Conservation (phyloP, 2,888 invertebrate genomes). For the Epinotia brunnichana region DNA sequence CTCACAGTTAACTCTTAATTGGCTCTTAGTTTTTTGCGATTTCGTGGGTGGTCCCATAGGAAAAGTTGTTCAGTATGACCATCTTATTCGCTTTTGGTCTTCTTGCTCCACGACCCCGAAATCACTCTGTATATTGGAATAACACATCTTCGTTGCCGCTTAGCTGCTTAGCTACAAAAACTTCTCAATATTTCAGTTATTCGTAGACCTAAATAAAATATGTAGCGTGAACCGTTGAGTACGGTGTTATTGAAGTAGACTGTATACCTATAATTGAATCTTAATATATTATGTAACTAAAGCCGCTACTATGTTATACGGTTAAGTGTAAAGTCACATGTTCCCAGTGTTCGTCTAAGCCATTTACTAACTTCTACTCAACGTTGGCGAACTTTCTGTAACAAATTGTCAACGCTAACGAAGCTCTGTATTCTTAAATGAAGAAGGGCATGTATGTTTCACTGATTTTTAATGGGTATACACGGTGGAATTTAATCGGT, state of each 20-base stretch:
- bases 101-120: too few species aligned
- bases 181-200: background rate
- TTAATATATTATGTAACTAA: background rate
- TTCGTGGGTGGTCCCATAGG: too few species aligned
- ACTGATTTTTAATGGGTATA: background rate
- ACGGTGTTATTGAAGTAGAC: background rate
- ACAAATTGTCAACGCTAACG: slow-evolving; percentile 14
- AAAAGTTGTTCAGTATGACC: too few species aligned
- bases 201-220: background rate
- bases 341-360: background rate
- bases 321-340: background rate
- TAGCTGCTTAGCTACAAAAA: background rate
- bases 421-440: background rate
- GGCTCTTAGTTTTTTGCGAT: too few species aligned
- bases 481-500: too few species aligned
- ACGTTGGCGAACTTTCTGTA: slow-evolving; percentile 14
- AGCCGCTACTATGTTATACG: background rate
- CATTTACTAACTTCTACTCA: slow-evolving; percentile 12
- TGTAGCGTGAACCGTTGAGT: background rate
- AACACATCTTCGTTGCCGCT: background rate
- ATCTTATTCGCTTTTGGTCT: too few species aligned
- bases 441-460: background rate
- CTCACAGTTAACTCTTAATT: too few species aligned
- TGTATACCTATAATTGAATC: background rate
- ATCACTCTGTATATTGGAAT: background rate